Evolutionary conservation across 2,888 invertebrate genomes (phyloP).

Genomic region (Acholoe squamosa): DNA sequence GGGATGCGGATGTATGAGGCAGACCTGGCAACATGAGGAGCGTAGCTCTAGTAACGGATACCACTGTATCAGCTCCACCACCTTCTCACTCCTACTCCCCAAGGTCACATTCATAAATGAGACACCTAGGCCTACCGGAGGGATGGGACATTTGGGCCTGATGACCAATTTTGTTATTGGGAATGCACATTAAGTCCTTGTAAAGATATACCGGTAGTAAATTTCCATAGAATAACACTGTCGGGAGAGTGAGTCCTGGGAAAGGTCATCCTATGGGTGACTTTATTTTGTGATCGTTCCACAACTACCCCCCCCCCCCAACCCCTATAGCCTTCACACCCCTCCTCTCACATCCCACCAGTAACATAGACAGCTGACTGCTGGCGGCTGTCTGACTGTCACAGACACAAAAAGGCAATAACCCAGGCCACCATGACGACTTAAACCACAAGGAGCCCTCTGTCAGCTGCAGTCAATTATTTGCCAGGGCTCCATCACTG

Average conservation of each 20-base stretch:
- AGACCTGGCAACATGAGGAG: not conserved
- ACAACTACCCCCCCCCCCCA: too few species aligned
- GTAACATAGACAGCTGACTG: not conserved
- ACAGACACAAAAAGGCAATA: slow-evolving; percentile 43
- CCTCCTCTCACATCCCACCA: not conserved
- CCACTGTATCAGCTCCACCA: not conserved
- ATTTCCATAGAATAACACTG: too few species aligned
- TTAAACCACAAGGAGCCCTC: not conserved
- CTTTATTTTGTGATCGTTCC: too few species aligned
- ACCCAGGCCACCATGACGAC: not conserved
- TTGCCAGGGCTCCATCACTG: slow-evolving; percentile 9
- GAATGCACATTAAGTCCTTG: too few species aligned
- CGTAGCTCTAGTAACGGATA: not conserved
- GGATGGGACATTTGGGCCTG: too few species aligned
- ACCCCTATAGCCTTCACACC: not conserved
- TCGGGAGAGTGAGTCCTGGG: too few species aligned
- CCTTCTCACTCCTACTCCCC: not conserved
- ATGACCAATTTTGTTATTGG: too few species aligned
- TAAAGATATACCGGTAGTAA: too few species aligned
- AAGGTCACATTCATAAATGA: too few species aligned
- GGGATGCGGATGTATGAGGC: not conserved
- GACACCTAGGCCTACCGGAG: too few species aligned
- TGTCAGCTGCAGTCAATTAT: slow-evolving; percentile 11
- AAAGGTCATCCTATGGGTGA: too few species aligned
- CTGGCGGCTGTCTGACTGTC: not conserved